Base-by-base conservation (phyloP, 2,797 vertebrate genomes). In the Megaceryle alcyon region DNA sequence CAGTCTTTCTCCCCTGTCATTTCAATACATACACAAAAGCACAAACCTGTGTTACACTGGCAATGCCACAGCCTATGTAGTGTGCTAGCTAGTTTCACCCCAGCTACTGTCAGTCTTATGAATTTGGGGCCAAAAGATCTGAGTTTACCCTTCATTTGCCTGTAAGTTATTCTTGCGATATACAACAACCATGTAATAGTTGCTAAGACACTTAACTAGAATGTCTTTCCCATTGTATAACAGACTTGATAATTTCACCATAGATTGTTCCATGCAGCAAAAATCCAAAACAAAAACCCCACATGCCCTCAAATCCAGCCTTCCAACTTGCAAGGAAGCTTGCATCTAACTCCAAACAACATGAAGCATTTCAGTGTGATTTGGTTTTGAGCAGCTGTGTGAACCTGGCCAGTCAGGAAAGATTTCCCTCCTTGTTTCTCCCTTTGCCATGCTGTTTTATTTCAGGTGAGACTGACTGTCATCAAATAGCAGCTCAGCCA, bases 21-120 rank as follows among this genome's bases (percentile, higher is more conserved):
- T 49, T 11, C 29, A 63, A 59, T 28, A 12, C 6, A 17, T 4
- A 8, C 0, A 2, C 25, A 35, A 65, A 76, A 57, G 5, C 54
- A 14, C 0, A 0, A 84, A 14, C 3, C 57, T 48, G 10, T 56
- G 44, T n/a, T 51, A 14, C 3, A 7, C 4, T 29, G 16, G 6
- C 25, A 33, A 1, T 23, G 46, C 22, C 56, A 37, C 39, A 56
- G 35, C 20, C 60, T 10, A 21, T 28, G 3, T 6, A 35, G 8
- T 35, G 35, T 35, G 14, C 22, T 37, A 21, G 7, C 7, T 49
- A 7, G 4, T 73, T 57, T 25, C 17, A 51, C 22, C 6, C 18
- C 63, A 65, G 7, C 20, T 86, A 14, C 56, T 19, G 53, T 16
- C 4, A 71, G 5, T 29, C 29, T 29, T 39, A 37, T 1, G 49